Conservation (phyloP, 2,113 vertebrate genomes). For the Pedetes capensis region DNA sequence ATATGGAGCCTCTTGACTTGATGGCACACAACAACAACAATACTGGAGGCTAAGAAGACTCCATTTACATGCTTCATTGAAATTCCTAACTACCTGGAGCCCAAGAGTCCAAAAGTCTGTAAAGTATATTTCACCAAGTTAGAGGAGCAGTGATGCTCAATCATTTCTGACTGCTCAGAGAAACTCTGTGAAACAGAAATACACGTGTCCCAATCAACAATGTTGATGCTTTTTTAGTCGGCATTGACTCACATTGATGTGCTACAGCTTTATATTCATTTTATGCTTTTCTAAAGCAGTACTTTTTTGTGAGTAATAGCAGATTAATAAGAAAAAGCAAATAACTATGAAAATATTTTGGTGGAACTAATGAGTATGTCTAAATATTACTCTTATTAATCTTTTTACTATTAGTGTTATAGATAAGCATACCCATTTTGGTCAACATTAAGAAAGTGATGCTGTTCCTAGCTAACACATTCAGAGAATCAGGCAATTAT, state of each 20-base stretch:
- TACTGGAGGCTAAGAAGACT: conserved; percentile 4
- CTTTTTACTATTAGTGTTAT: conserved; percentile 16
- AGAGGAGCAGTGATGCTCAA: background rate
- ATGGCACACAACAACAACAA: too few relatives aligned
- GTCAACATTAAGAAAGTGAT: conserved; percentile 5
- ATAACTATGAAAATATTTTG: conserved; percentile 36
- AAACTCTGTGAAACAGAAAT: conserved; percentile 26
- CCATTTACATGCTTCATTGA: background rate
- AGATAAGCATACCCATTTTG: conserved; percentile 44
- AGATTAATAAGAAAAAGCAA: conserved; percentile 42
- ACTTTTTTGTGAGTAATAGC: background rate
- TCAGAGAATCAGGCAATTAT: background rate
- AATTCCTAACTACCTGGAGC: background rate
- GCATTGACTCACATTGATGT: background rate
- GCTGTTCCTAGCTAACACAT: background rate
- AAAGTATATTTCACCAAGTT: conserved; percentile 9
- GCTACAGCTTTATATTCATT: background rate
- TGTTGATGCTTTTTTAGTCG: background rate
- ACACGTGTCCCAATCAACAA: background rate
- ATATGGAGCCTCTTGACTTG: too few relatives aligned
- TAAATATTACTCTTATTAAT: conserved; percentile 44
- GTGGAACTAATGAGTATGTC: background rate
- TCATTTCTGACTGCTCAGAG: background rate
- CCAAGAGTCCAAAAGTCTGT: conserved; percentile 17
- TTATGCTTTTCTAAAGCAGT: conserved; percentile 3